Base-by-base conservation (phyloP, 2,113 vertebrate genomes). In the Origma solitaria region DNA sequence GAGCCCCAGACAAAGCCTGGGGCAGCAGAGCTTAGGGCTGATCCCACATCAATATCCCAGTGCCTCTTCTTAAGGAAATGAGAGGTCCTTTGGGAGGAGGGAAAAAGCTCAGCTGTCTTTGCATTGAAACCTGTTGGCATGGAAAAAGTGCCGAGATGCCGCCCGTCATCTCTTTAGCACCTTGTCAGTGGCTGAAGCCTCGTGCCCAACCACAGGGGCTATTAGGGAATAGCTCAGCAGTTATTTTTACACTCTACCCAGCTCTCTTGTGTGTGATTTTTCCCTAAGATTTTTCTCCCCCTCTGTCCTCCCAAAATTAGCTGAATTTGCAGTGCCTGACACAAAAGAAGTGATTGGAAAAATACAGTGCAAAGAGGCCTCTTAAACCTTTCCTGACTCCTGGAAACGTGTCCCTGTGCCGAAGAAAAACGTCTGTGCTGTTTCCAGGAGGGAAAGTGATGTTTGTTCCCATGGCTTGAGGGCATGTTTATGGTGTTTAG, bases 141-240 rank as follows among this genome's bases (percentile, higher is more conserved):
- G 30, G 19, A 5, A 33, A 5, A 35, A 2, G 21, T 27, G 64
- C 72, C 0, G 69, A 75, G 86, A 69, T 90, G 82, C 60, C 80
- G 47, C 80, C 56, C 11, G 0, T 93, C 60, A 21, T 83, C 80
- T 77, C 85, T 94, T 96, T 71, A 88, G 80, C 92, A 71, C 51
- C 49, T 75, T 88, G 95, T 92, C 92, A 90, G 22, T 22, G 44
- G 31, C 15, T 66, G 82, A n/a, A 82, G 66, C 56, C 11, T 7
- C 11, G 2, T 14, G 50, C 56, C 82, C 82, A 90, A 2, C 35
- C 17, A 24, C 77, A 62, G 60, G 60, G 71, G 58, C 68, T 92
- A 49, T 30, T 62, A 44, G 25, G 31, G 81, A 92, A 25, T 11
- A 65, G 23, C 57, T 84, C 49, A 42, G 22, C 62, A 82, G 73